A percentile compares a stretch with the other conserved stretches of the same genome.
Evolutionary conservation across 1,140 invertebrate species (phyloP).

Genomic region (Microvelia longipes): DNA sequence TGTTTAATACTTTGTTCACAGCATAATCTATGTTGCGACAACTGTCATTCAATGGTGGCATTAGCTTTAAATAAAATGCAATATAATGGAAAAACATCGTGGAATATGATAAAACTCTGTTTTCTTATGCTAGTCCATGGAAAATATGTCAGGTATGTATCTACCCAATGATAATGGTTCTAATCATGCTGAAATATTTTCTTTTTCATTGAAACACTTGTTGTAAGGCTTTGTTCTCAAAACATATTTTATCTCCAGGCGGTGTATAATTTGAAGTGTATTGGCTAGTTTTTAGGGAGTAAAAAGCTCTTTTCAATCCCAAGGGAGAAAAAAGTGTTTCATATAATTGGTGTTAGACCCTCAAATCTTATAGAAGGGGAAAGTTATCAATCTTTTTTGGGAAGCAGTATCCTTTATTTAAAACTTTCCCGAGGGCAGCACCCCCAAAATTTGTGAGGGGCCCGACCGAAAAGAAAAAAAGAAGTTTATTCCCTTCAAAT

Average conservation of each 20-base stretch:
- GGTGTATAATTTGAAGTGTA: neutral
- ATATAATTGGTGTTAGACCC: too few species aligned
- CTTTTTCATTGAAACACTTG: neutral
- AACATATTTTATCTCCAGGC: neutral
- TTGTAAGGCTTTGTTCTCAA: neutral
- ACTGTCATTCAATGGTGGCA: conserved; percentile 97
- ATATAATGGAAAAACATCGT: conserved; percentile 58
- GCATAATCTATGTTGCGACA: conserved; percentile 94
- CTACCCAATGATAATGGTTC: neutral
- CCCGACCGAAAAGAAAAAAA: too few species aligned
- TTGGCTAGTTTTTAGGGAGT: neutral
- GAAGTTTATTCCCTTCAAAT: too few species aligned
- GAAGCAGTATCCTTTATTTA: too few species aligned
- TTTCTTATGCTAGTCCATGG: conserved; percentile 61
- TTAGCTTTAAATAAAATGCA: conserved; percentile 85
- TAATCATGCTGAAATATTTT: too few species aligned
- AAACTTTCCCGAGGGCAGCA: too few species aligned
- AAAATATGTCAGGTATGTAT: conserved; percentile 61
- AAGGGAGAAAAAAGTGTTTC: too few species aligned
- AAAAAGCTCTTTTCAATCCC: neutral
- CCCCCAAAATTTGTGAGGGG: too few species aligned
- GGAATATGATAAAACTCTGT: conserved; percentile 89
- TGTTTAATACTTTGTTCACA: too few species aligned
- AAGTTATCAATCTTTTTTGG: too few species aligned
- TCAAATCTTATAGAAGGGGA: too few species aligned